Evolutionary conservation across 2,797 vertebrate genomes (phyloP), one percentile per base, ranked within the genome.

Genomic region (Clarias laeviceps): DNA sequence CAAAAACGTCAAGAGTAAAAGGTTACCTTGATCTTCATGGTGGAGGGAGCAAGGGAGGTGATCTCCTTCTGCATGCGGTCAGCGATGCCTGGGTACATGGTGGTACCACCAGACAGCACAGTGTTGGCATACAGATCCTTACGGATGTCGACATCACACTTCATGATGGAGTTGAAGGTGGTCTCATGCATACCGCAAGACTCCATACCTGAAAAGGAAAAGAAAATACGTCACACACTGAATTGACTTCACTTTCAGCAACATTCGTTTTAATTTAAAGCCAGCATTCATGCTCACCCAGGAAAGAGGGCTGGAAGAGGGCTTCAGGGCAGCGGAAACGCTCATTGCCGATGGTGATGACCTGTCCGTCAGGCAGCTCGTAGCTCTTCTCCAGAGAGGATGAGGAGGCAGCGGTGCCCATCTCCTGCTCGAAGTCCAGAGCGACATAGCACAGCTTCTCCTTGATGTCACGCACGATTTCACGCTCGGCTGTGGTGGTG

Each of bases 51-150:
- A 93, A 99, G 94, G 40, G 97, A 94, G 32, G 97, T 99, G 92
- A 99, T 99, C 90, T 99, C 98, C 94, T 98, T 99, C 95, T 99
- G 97, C 97, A 99, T 99, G 72, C 97, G 95, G 94, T 99, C 97
- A 3, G 98, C 97, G 0, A 99, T 99, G 93, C 98, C 96, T 0
- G 97, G 97, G 91, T 99, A 99, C 98, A 99, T 99, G 89, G 98
- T 99, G 93, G 98, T 99, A 32, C 98, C 98, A 0, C 98, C 98
- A 11, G 98, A 99, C 94, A 99, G 93, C 90, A 99, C 98, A 0
- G 97, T 99, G 95, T 99, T 99, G 92, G 98, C 97, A 3, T 99
- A 99, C 88, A 99, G 96, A 72, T 98, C 98, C 94, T 99, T 99
- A 93, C 98, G 97, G 95, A 99, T 99, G 88, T 99, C 98, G 0